phyloP scores from a whole-genome alignment of 2,888 invertebrate genomes.

The Dasysyrphus tricinctus region DNA sequence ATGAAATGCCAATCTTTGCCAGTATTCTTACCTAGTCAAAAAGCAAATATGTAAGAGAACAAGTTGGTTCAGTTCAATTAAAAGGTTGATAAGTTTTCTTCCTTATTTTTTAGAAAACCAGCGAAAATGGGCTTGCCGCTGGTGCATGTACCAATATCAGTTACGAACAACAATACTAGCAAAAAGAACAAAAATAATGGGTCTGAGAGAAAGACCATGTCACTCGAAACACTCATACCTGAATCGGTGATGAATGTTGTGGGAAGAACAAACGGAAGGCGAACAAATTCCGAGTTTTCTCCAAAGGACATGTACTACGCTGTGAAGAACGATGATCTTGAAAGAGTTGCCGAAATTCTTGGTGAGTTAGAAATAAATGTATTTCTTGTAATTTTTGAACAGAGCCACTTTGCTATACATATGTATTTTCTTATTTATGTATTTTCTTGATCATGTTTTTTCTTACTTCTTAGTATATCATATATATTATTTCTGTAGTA shows the following conservation, averaged over 20 bases:
- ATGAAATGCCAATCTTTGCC: constrained; percentile 87
- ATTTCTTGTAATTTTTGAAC: too few species aligned
- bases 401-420: too few species aligned
- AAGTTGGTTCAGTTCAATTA: background rate
- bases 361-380: constrained; percentile 76
- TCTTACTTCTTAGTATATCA: too few species aligned
- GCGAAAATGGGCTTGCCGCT: constrained; percentile 81
- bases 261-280: constrained; percentile 73
- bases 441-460: too few species aligned
- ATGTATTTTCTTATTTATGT: too few species aligned
- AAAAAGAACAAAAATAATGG: constrained; percentile 50
- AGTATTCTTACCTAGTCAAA: constrained; percentile 86
- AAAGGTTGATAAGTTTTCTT: background rate
- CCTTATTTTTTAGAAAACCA: constrained; percentile 79
- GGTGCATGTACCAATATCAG: constrained; percentile 69
- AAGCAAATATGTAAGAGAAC: constrained; percentile 79
- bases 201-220: constrained; percentile 47
- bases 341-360: constrained; percentile 83
- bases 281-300: constrained; percentile 80
- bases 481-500: too few species aligned
- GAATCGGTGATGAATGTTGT: constrained; percentile 83
- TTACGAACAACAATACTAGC: constrained; percentile 50
- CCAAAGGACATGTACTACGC: constrained; percentile 83
- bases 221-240: constrained; percentile 82
- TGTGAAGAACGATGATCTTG: constrained; percentile 83